Evolutionary conservation across 2,888 invertebrate species (phyloP).

Genomic region (Proisotoma minuta): DNA sequence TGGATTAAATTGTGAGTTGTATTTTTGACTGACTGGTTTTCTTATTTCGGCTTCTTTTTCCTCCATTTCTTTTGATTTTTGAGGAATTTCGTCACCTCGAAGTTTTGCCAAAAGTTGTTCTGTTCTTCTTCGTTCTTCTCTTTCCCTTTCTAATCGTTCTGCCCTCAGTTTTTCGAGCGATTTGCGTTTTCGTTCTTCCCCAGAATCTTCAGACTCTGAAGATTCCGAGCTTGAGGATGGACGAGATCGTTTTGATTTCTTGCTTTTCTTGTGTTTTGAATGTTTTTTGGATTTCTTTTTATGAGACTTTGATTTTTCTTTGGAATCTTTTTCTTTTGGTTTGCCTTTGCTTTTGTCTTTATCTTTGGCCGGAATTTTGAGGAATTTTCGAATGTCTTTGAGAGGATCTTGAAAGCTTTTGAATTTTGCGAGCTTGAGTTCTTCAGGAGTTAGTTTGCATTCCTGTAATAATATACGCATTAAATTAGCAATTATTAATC

Average conservation of each 20-base stretch:
- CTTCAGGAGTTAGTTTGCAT: conserved; percentile 57
- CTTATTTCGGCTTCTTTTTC: conserved; percentile 4
- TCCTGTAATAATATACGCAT: conserved; percentile 12
- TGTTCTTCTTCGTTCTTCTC: conserved; percentile 67
- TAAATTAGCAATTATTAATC: conserved; percentile 18
- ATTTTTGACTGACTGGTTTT: conserved; percentile 62
- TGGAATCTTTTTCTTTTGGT: conserved; percentile 33
- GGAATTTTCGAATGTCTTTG: conserved; percentile 62
- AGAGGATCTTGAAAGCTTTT: conserved; percentile 70
- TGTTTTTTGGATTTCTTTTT: conserved; percentile 27
- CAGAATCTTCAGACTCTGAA: conserved; percentile 48
- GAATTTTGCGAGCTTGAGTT: conserved; percentile 57
- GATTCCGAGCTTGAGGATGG: conserved; percentile 9
- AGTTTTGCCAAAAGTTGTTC: conserved; percentile 67
- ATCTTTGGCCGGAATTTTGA: conserved; percentile 48
- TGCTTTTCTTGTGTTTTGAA: conserved; percentile 48
- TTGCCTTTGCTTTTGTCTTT: conserved; percentile 49
- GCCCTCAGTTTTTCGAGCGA: conserved; percentile 66
- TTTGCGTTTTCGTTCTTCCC: conserved; percentile 49
- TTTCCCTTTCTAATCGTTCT: conserved; percentile 75
- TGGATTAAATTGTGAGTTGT: conserved; percentile 96
- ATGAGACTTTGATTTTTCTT: conserved; percentile 14
- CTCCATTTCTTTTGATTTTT: conserved; percentile 11
- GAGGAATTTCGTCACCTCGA: conserved; percentile 54
- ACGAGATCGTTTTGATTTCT: conserved; percentile 40